These are phyloP conservation scores for Callipepla squamata DNA, from an alignment of 2,113 vertebrate species.

Conservation along the genomic window DNA sequence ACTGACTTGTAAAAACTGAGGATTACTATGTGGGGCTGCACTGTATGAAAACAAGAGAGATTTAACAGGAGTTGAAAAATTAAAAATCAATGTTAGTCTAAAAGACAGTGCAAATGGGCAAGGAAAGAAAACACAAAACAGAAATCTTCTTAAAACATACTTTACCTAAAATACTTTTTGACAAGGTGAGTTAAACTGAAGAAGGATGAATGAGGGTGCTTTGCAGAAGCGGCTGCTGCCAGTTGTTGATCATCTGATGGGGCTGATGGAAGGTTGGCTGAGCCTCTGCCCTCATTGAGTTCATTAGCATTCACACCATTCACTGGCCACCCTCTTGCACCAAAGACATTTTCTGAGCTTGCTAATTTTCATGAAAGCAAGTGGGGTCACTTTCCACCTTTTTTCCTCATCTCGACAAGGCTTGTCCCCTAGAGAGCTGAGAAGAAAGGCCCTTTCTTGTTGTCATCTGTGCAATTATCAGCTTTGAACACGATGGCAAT, in stretches of 20 bases:
- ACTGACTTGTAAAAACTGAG: neutral
- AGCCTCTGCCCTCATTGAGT: neutral
- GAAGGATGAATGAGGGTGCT: neutral
- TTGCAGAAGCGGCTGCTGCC: neutral
- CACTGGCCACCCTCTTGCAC: neutral
- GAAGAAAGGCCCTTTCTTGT: constrained; percentile 70
- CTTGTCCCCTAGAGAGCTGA: constrained; percentile 48
- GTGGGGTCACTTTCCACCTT: constrained; percentile 64
- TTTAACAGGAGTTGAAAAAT: neutral
- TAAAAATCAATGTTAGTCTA: neutral
- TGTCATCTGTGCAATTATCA: constrained; percentile 76
- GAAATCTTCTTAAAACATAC: neutral
- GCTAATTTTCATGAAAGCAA: constrained; percentile 56
- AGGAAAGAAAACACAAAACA: neutral
- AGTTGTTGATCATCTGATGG: constrained; percentile 13
- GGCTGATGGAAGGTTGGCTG: neutral
- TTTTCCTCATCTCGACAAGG: constrained; percentile 23
- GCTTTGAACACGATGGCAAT: constrained; percentile 80
- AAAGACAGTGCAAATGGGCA: neutral
- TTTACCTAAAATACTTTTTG: neutral
- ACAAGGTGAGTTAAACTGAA: neutral
- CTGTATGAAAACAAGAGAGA: neutral
- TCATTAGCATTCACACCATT: neutral
- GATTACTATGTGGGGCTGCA: neutral
- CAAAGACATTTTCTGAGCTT: constrained; percentile 8